These are phyloP conservation scores for Drosophila sturtevanti DNA, from an alignment of 1,140 invertebrate species.

Conservation along the genomic window DNA sequence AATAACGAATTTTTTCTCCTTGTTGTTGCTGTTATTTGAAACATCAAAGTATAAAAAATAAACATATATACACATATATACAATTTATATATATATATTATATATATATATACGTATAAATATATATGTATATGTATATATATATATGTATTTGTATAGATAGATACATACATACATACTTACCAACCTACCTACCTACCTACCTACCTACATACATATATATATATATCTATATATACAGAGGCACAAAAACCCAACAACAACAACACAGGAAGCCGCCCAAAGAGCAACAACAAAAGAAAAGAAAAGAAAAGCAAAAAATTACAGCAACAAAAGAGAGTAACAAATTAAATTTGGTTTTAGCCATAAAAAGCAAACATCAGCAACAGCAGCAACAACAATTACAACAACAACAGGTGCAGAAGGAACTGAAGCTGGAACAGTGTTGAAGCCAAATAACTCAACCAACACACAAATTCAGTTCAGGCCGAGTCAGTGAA, in stretches of 20 bases:
- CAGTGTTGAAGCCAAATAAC: conserved; percentile 15
- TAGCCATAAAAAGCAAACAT: conserved; percentile 60
- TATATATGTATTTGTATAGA: conserved; percentile 1
- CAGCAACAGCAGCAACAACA: conserved; percentile 24
- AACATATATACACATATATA: conserved; percentile 10
- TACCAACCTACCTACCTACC: too few species aligned
- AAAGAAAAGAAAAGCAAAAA: conserved; percentile 32
- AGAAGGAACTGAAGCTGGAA: conserved; percentile 32
- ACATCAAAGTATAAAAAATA: conserved; percentile 58
- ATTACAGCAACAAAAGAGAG: conserved; percentile 45
- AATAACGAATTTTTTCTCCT: conserved; percentile 41
- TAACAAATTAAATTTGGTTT: conserved; percentile 80
- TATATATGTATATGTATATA: conserved; percentile 5
- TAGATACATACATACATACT: conserved; percentile 5
- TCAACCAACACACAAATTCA: conserved; percentile 32
- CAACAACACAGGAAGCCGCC: conserved; percentile 17
- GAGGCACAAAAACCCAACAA: neutral
- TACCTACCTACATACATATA: neutral
- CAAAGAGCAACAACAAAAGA: conserved; percentile 21
- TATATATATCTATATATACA: neutral
- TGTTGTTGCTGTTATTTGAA: conserved; percentile 33
- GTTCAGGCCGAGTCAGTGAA: conserved; percentile 17
- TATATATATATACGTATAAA: conserved; percentile 11
- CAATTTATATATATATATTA: conserved; percentile 3
- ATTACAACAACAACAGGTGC: conserved; percentile 25